phyloP scores from a whole-genome alignment of 2,113 vertebrate genomes.

The Sphaerodactylus townsendi region DNA sequence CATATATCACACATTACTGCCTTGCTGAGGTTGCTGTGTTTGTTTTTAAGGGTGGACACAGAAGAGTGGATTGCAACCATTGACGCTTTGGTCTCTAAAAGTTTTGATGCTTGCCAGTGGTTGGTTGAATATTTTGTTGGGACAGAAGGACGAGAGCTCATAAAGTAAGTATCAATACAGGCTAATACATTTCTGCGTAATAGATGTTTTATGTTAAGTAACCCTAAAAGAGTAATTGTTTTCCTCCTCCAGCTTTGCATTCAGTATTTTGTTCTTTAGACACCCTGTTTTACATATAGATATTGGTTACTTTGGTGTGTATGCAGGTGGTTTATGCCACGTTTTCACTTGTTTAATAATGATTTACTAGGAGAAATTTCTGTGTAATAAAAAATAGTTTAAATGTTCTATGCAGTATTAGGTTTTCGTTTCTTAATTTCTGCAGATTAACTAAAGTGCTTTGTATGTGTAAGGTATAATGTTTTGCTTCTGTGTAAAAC shows the following conservation, averaged over 20 bases:
- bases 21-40: slow-evolving; percentile 4
- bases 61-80: slow-evolving; percentile 98
- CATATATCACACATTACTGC: rapidly evolving
- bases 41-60: slow-evolving; percentile 87
- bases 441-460: background rate
- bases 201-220: background rate
- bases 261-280: background rate
- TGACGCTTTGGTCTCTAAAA: slow-evolving; percentile 94
- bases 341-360: background rate
- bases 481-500: background rate
- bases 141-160: slow-evolving; percentile 91
- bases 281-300: background rate
- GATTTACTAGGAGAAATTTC: background rate
- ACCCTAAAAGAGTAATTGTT: rapidly evolving
- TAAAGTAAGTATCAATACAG: slow-evolving; percentile 81
- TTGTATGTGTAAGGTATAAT: background rate
- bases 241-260: background rate
- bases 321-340: background rate
- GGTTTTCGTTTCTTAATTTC: background rate
- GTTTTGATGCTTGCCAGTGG: slow-evolving; percentile 95
- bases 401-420: background rate
- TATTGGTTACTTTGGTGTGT: background rate
- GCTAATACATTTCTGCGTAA: background rate
- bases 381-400: background rate
- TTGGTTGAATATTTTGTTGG: slow-evolving; percentile 92